phyloP scores from a whole-genome alignment of 2,113 vertebrate species.

The Prietella phreatophila region DNA sequence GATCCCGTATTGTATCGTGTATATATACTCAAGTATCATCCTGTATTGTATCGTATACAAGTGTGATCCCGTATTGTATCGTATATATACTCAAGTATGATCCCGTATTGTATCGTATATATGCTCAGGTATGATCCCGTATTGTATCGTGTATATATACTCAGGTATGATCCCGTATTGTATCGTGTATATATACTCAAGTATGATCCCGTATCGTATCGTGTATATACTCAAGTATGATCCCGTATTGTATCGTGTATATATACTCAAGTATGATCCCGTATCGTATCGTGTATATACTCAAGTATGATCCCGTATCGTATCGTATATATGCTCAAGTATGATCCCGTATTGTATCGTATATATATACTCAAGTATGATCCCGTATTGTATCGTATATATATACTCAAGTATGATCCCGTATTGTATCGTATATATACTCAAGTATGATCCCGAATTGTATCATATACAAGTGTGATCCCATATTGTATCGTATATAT shows the following conservation, averaged over 20 bases:
- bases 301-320: not conserved
- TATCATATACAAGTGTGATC: too few species aligned
- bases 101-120: too few species aligned
- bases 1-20: not conserved
- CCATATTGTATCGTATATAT: too few species aligned
- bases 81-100: too few species aligned
- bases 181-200: not conserved
- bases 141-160: not conserved
- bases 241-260: not conserved
- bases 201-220: not conserved
- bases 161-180: too few species aligned
- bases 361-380: not conserved
- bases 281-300: not conserved
- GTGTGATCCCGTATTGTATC: not conserved
- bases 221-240: not conserved
- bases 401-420: too few species aligned
- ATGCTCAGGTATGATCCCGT: not conserved
- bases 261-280: not conserved
- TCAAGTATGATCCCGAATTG: not conserved
- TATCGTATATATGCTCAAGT: too few species aligned
- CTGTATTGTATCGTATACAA: not conserved
- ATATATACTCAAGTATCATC: too few species aligned
- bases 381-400: not conserved
- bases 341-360: too few species aligned
- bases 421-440: not conserved